Percentiles rank a stretch among this genome's conserved stretches.
These are phyloP conservation scores for Ganaspis sp. DNA, from an alignment of 1,140 invertebrate genomes.

Conservation along the genomic window DNA sequence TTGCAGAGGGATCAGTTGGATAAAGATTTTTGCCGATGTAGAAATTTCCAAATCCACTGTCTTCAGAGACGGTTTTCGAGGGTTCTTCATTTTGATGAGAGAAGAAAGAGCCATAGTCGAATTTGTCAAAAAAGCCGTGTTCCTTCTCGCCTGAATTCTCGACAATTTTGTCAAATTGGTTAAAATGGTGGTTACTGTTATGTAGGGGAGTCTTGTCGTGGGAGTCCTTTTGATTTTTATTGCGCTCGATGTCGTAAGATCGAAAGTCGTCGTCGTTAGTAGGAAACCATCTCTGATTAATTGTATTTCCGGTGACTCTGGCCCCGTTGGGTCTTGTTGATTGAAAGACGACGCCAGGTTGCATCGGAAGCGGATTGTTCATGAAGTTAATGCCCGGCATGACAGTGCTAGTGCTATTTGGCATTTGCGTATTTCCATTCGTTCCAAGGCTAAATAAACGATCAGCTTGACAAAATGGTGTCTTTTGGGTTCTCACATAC, in stretches of 20 bases:
- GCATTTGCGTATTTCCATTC: background rate
- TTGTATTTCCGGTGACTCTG: constrained; percentile 4
- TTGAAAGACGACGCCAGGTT: background rate
- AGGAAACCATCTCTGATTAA: constrained; percentile 20
- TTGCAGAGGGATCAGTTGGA: constrained; percentile 6
- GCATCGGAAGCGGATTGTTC: constrained; percentile 22
- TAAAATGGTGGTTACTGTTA: background rate
- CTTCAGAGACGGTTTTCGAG: background rate
- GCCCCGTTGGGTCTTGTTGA: constrained; percentile 19
- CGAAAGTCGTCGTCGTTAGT: constrained; percentile 19
- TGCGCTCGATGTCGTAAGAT: constrained; percentile 19
- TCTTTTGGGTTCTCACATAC: constrained; percentile 71
- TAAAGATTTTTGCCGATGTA: constrained; percentile 34
- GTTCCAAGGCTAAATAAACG: background rate
- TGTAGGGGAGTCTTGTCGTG: background rate
- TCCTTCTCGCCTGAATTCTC: background rate
- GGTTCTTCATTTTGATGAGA: constrained; percentile 11
- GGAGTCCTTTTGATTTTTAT: constrained; percentile 4
- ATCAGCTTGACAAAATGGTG: constrained; percentile 54
- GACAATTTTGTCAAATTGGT: constrained; percentile 34
- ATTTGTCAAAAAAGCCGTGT: background rate
- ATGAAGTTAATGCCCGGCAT: constrained; percentile 2
- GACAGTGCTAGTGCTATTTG: background rate
- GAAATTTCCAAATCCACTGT: constrained; percentile 30
- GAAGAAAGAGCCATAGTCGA: constrained; percentile 33